Evolutionary conservation across 2,888 invertebrate species (phyloP), one percentile per base, ranked within the genome.

Genomic region (Drosophila nr. perissopoda): DNA sequence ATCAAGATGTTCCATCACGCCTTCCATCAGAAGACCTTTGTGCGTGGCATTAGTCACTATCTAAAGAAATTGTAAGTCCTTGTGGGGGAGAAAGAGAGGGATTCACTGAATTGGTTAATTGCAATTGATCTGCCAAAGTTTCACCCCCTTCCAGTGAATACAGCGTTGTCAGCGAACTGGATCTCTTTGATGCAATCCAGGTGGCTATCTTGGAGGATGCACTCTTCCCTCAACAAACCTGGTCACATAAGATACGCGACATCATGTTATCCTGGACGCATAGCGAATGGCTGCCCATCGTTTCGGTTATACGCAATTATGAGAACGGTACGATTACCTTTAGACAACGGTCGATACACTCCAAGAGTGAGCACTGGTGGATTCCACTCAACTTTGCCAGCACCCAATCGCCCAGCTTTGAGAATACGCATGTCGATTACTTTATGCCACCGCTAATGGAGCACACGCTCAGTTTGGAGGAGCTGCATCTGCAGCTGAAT

Each of bases 181-280:
- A 92, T 68, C 84, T 93, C 13, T 92, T 92, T 59, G 84, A 87
- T 42, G 68, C 80, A 0, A 67, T 93, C n/a, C 92, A 93, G 70
- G 56, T 48, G 18, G 87, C 87, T 4, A 52, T 92, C 5, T 69
- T 82, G 16, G 86, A 90, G 51, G 91, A 91, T 36, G 54, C 62
- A 10, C 64, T 59, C 2, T 78, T 89, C n/a, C 65, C 76, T 4
- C 29, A 74, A 2, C 87, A 92, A 68, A 56, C 68, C 7, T 83
- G 83, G 76, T 58, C 87, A 69, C 6, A 87, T 89, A 1, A 90
- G 93, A 40, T 95, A 94, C 86, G 92, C 90, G 88, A 82, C 75
- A 69, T 95, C 94, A 71, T 96, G 94, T 91, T 94, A 31, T 94
- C 94, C 1, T 96, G 96, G 96, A 95, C 95, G 0, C 93, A 94